Base-by-base conservation (phyloP, 2,888 invertebrate species). In the Leptinotarsa juncta region DNA sequence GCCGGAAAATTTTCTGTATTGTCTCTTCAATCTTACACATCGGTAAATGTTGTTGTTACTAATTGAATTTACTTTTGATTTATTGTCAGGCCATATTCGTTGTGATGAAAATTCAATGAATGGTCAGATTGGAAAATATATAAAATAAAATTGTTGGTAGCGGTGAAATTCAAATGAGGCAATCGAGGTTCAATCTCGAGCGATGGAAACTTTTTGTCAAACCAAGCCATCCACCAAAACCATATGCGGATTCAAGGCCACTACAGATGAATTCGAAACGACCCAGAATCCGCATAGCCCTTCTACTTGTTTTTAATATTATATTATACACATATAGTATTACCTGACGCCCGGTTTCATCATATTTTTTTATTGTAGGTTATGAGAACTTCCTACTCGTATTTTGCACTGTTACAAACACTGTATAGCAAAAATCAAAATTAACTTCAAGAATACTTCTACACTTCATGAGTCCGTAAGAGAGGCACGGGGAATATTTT, bases 381-480 rank as follows among this genome's bases (percentile, higher is more conserved):
- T 4, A 71, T 77, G 20, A 73, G 69, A 16, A 71, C 73, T 32
- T 74, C 76, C 1, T 77, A 74, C 51, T 74, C 76, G 4, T 77
- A 77, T 60, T 77, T 77, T 62, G 55, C 76, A 20, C 65, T 77
- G 67, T 60, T 77, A 68, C 71, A 73, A 69, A 72, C 72, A 60
- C 18, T 77, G 62, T 67, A 67, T 32, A 7, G 60, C 23, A 75
- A 75, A 49, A 66, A 65, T 23, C 51, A 70, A 42, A 23, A 55
- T 32, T 65, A 18, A 42, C 26, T 62, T 7, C 62, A 32, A n/a
- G n/a, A 18, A 62, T 57, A 7, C 32, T 32, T 7, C 32, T 32
- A 32, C 32, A 32, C 32, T 32, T 32, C 7, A 32, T 32, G 32
- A 32, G 32, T 32, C 32, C 32, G 7, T 32, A 2, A 32, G 7